Evolutionary conservation across 2,888 invertebrate species (phyloP).

Genomic region (Alloplasta piceator): DNA sequence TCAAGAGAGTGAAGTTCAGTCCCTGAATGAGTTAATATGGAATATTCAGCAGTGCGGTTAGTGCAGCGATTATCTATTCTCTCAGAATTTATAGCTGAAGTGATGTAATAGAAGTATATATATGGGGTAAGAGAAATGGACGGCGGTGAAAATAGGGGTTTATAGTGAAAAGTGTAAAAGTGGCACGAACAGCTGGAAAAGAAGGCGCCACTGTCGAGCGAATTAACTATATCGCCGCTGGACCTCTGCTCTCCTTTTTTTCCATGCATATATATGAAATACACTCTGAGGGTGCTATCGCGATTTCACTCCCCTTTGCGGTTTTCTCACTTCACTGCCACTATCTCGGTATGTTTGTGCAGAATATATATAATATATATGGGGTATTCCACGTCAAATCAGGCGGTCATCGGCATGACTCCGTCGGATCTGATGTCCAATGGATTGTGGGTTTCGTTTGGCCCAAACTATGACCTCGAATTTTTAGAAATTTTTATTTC

Average conservation of each 20-base stretch:
- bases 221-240: conserved; percentile 10
- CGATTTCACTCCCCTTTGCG: conserved; percentile 46
- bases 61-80: too few species aligned
- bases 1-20: background rate
- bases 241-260: conserved; percentile 11
- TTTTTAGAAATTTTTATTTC: too few species aligned
- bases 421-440: too few species aligned
- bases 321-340: conserved; percentile 32
- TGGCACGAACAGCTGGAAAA: conserved; percentile 35
- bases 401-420: too few species aligned
- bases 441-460: too few species aligned
- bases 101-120: too few species aligned
- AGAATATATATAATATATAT: too few species aligned
- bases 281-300: conserved; percentile 19
- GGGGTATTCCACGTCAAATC: too few species aligned
- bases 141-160: background rate
- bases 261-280: background rate
- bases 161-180: conserved; percentile 9
- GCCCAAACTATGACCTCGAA: too few species aligned
- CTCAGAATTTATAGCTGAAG: too few species aligned
- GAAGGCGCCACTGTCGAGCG: conserved; percentile 20
- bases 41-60: too few species aligned
- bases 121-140: background rate
- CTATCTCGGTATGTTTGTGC: conserved; percentile 17
- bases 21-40: too few species aligned